Evolutionary conservation across 2,113 vertebrate species (phyloP), one percentile per base, ranked within the genome.

Genomic region (Macquaria ambigua): DNA sequence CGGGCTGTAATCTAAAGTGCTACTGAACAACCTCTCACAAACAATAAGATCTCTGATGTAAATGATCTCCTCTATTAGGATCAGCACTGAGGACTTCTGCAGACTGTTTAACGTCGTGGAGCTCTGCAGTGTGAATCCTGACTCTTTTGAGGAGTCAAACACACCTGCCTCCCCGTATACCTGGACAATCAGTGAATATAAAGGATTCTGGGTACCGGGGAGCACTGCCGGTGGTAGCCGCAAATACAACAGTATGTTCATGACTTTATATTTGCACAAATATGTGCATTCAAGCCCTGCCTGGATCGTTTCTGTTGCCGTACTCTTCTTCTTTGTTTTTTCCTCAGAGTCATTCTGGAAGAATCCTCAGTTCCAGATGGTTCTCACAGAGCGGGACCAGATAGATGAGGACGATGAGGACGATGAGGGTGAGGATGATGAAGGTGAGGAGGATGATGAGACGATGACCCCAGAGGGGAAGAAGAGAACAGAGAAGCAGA

Each of bases 351-450:
- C 95, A 0, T 97, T 95, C 84, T 96, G 93, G 83, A 95, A 90
- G 80, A 97, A 97, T 83, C 96, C 96, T 25, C 96, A 97, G 93
- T 96, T 94, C 76, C 74, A 92, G 41, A 50, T 97, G 87, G 25
- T 84, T 20, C 93, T 97, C 62, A 90, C 61, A 0, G 93, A 95
- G 82, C 81, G 86, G 56, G 94, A 95, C 62, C 73, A 87, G 25
- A 1, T 76, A 4, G 88, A 92, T 1, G 79, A 87, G 5, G 95
- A 93, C 3, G 90, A 92, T 1, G 70, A 87, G 0, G 87, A 84
- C 0, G 90, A 87, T 1, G 87, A 87, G 0, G 89, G 84, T 0
- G 89, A 91, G 0, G 94, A 88, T 0, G 93, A 93, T 1, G 88
- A 89, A 0, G 56, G 93, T 0, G 86, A 87, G 0, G 90, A 90